Percentiles rank a stretch among this genome's conserved stretches.
phyloP scores from a whole-genome alignment of 2,888 invertebrate genomes.

The Cryptus armator region DNA sequence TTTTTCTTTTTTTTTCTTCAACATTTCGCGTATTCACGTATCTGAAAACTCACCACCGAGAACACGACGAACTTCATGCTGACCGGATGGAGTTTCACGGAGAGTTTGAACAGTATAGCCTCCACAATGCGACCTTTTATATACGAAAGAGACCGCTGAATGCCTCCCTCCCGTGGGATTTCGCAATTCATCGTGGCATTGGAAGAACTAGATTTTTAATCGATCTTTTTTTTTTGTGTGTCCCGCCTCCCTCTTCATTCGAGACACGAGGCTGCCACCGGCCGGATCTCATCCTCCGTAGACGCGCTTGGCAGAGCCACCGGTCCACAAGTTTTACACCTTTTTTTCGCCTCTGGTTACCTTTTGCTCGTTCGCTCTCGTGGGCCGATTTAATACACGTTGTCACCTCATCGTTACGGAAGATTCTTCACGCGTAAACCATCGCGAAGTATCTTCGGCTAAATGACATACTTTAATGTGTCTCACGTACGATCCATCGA shows the following conservation, averaged over 20 bases:
- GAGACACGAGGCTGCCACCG: conserved; percentile 48
- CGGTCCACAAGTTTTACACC: conserved; percentile 30
- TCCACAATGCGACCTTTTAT: conserved; percentile 83
- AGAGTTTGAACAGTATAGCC: conserved; percentile 77
- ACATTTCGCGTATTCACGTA: neutral
- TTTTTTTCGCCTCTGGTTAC: neutral
- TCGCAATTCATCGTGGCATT: conserved; percentile 82
- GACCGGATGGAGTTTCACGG: conserved; percentile 75
- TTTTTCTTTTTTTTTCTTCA: neutral
- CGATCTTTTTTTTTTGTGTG: conserved; percentile 68
- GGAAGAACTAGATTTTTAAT: conserved; percentile 83
- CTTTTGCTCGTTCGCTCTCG: neutral
- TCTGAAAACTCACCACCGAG: conserved; percentile 79
- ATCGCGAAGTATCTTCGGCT: conserved; percentile 8
- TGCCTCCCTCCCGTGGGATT: conserved; percentile 77
- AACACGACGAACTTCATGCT: conserved; percentile 83
- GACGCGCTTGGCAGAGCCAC: conserved; percentile 50
- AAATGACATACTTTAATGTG: conserved; percentile 12
- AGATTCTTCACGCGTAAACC: neutral
- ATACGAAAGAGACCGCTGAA: conserved; percentile 71
- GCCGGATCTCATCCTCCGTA: conserved; percentile 77
- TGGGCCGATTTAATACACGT: neutral
- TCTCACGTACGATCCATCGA: neutral
- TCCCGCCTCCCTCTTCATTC: conserved; percentile 41
- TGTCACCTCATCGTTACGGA: neutral